These are phyloP conservation scores for Atethmia centrago DNA, from an alignment of 2,888 invertebrate species.

Conservation along the genomic window DNA sequence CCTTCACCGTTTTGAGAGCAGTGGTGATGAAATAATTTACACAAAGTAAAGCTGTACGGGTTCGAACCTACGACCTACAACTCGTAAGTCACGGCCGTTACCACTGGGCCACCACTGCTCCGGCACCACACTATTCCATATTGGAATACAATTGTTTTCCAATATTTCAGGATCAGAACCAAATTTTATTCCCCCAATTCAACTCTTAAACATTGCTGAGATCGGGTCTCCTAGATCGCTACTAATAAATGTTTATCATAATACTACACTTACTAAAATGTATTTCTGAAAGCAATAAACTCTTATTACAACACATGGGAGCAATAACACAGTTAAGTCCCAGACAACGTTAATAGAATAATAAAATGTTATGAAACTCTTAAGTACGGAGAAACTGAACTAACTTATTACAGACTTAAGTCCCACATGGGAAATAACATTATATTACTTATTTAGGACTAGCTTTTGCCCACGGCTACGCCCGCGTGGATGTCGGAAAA, in stretches of 20 bases:
- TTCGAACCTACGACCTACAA: too few relatives aligned
- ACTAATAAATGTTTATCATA: neutral
- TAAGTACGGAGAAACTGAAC: slow-evolving; percentile 1
- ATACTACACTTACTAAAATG: neutral
- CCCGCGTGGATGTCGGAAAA: too few relatives aligned
- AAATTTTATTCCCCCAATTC: neutral
- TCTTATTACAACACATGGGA: slow-evolving; percentile 18
- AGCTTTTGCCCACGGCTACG: too few relatives aligned
- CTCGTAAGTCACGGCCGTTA: too few relatives aligned
- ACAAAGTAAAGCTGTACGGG: too few relatives aligned
- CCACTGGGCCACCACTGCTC: too few relatives aligned
- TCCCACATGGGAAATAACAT: slow-evolving; percentile 23
- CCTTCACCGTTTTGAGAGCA: too few relatives aligned
- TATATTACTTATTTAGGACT: too few relatives aligned
- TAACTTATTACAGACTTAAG: slow-evolving; percentile 12
- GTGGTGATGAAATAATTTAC: too few relatives aligned
- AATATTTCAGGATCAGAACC: neutral
- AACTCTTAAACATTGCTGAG: neutral
- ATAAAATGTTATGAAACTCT: slow-evolving; percentile 41
- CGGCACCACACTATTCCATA: too few relatives aligned
- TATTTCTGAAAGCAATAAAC: slow-evolving; percentile 17
- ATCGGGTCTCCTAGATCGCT: neutral
- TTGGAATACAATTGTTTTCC: too few relatives aligned
- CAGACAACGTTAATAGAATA: slow-evolving; percentile 31
- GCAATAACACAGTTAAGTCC: neutral